Percentiles rank a stretch among this genome's conserved stretches.
phyloP scores from a whole-genome alignment of 2,113 vertebrate genomes.

The Perccottus glenii region DNA sequence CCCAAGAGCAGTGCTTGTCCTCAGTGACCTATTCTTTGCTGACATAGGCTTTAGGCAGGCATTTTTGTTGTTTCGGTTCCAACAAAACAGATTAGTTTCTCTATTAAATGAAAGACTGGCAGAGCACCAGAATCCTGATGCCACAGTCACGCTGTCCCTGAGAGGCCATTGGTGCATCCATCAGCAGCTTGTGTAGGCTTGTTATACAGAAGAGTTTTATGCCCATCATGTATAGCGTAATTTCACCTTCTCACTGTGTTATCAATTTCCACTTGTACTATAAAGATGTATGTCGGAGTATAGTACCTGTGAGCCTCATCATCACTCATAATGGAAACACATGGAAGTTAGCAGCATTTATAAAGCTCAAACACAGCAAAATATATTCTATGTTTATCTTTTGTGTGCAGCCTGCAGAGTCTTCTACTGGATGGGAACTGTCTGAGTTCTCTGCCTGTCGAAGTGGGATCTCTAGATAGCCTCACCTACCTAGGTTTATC shows the following conservation, averaged over 20 bases:
- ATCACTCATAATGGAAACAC: neutral
- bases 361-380: neutral
- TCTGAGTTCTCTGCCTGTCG: slow-evolving; percentile 85
- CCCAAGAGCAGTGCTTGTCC: slow-evolving; percentile 8
- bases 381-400: neutral
- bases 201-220: neutral
- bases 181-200: neutral
- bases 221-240: too few species aligned
- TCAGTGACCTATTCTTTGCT: slow-evolving; percentile 21
- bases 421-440: slow-evolving; percentile 94
- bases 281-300: too few species aligned
- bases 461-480: slow-evolving; percentile 87
- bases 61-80: slow-evolving; percentile 23
- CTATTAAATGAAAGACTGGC: slow-evolving; percentile 49
- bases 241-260: too few species aligned
- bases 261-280: too few species aligned
- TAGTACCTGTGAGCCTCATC: too few species aligned
- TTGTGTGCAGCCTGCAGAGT: slow-evolving; percentile 88
- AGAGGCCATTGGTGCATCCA: neutral
- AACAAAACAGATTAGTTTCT: slow-evolving; percentile 43
- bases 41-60: slow-evolving; percentile 24
- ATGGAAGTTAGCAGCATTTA: neutral
- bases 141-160: slow-evolving; percentile 32
- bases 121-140: slow-evolving; percentile 20
- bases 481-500: slow-evolving; percentile 92